A percentile compares a stretch with the other conserved stretches of the same genome.
phyloP scores from a whole-genome alignment of 2,113 vertebrate species.

The Nothocercus julius region DNA sequence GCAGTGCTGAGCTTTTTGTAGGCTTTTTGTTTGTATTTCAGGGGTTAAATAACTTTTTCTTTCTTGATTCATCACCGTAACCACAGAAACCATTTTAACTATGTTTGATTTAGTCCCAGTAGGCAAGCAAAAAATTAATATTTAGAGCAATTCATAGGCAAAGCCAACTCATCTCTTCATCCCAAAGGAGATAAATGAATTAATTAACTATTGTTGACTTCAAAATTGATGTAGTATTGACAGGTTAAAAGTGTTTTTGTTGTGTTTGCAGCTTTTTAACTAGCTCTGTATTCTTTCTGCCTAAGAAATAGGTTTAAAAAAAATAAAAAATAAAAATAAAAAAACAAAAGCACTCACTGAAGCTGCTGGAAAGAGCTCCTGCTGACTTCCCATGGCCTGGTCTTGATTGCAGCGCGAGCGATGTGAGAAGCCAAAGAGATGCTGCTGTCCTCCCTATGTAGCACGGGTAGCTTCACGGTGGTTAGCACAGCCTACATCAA shows the following conservation, averaged over 20 bases:
- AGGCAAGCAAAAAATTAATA: conserved; percentile 64
- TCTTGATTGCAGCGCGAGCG: not conserved
- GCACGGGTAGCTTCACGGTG: not conserved
- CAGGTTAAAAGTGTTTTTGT: conserved; percentile 27
- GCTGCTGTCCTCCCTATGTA: not conserved
- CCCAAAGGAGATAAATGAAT: not conserved
- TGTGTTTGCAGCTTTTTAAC: conserved; percentile 14
- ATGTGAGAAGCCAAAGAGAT: not conserved
- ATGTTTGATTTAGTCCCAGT: conserved; percentile 64
- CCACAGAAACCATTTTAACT: conserved; percentile 76
- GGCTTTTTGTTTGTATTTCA: conserved; percentile 15
- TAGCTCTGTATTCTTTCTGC: not conserved
- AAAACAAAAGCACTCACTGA: not conserved
- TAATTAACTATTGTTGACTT: conserved; percentile 57
- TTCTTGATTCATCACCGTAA: conserved; percentile 56
- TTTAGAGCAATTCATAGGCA: conserved; percentile 54
- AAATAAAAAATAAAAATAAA: too few species aligned
- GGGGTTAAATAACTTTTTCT: conserved; percentile 59
- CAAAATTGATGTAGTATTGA: conserved; percentile 5
- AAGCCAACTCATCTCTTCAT: conserved; percentile 30
- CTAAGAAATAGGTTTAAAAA: not conserved
- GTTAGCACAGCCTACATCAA: not conserved
- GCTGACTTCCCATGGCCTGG: not conserved
- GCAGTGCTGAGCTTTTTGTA: not conserved
- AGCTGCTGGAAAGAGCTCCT: not conserved